Base-by-base conservation (phyloP, 2,888 invertebrate species). In the Melanotus villosus region DNA sequence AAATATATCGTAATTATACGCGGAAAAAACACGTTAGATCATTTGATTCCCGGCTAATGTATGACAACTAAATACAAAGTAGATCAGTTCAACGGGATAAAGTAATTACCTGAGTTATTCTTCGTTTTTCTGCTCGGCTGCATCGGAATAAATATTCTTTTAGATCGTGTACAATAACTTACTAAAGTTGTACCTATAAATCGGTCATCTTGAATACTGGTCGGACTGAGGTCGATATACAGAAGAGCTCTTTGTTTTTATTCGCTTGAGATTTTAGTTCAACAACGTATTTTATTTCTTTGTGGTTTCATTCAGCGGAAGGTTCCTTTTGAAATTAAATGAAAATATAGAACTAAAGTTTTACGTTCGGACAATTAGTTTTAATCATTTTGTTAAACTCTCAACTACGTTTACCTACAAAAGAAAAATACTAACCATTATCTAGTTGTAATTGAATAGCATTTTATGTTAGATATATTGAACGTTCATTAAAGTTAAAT, bases 101-200 rank as follows among this genome's bases (percentile, higher is more conserved):
- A 82, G 83, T 83, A 83, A 83, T 83, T 83, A 83, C 80, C 77
- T 80, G 75, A 77, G 80, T 81, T 81, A 83, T 82, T 82, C 79
- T 80, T 81, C 81, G 83, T 84, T 83, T 83, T 83, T 84, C 82
- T 83, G 82, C 81, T 81, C 79, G 80, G 79, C 78, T 80, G 81
- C 79, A 80, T 80, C 81, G 77, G 82, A 81, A 83, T 83, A 82
- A 82, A 82, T 83, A 82, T 80, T 80, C 81, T 77, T 70, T 76
- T 73, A 76, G 80, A 80, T 81, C 83, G 82, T 83, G 82, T 77
- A 81, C 83, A 80, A 83, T 83, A 83, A 83, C 82, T 83, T 81
- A 82, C 82, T 75, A 75, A 79, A 82, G 78, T 82, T 81, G 83
- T 82, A 83, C 81, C 81, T 76, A 83, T 83, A 83, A 83, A 83